Evolutionary conservation across 2,113 vertebrate species (phyloP).

Genomic region (Erpornis zantholeuca): DNA sequence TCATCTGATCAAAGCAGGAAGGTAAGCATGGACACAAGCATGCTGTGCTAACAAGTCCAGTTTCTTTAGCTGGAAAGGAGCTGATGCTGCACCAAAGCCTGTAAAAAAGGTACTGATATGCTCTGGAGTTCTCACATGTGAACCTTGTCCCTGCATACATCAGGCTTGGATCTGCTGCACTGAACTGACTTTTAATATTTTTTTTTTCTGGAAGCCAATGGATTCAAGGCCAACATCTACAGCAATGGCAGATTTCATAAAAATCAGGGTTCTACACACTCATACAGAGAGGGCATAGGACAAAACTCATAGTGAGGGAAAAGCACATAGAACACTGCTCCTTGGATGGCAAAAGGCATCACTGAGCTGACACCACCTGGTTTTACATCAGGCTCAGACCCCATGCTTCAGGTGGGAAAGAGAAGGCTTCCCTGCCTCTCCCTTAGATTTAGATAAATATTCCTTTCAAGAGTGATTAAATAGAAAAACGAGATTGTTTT

Average conservation of each 20-base stretch:
- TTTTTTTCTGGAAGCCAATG: not conserved
- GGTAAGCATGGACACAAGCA: not conserved
- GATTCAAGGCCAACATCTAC: not conserved
- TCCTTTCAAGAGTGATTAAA: not conserved
- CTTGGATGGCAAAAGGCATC: not conserved
- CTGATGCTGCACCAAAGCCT: not conserved
- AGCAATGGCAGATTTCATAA: not conserved
- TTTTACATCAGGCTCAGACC: not conserved
- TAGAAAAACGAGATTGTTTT: not conserved
- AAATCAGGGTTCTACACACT: fast-evolving
- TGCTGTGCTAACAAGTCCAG: not conserved
- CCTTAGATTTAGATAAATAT: not conserved
- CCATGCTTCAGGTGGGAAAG: not conserved
- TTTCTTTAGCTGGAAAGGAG: not conserved
- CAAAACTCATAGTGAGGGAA: not conserved
- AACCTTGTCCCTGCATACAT: not conserved
- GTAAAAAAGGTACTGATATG: not conserved
- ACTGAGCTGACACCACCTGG: not conserved
- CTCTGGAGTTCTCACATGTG: not conserved
- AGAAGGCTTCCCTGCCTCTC: not conserved
- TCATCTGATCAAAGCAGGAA: not conserved
- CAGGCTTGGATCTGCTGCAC: not conserved
- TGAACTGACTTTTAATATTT: not conserved
- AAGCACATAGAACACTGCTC: not conserved
- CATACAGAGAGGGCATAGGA: not conserved